phyloP scores from a whole-genome alignment of 2,113 vertebrate genomes.

The Ceuthmochares aereus region DNA sequence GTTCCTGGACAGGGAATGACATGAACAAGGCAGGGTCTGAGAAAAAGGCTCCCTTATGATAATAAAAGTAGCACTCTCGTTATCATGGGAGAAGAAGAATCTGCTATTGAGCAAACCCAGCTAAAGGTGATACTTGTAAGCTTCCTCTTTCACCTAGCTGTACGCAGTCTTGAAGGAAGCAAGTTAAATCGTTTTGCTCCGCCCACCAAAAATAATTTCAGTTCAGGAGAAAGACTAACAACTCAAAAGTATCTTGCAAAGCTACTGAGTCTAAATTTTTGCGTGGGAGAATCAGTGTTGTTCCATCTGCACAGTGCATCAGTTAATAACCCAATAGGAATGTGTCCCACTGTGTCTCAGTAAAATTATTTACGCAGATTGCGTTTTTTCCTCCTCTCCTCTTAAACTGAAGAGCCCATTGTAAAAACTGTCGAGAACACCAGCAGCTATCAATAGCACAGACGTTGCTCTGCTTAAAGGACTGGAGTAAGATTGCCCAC shows the following conservation, averaged over 20 bases:
- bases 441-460: slow-evolving; percentile 66
- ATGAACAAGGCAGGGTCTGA: not conserved
- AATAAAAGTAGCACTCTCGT: not conserved
- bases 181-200: not conserved
- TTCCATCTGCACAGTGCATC: not conserved
- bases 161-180: not conserved
- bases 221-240: not conserved
- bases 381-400: not conserved
- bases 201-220: not conserved
- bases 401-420: slow-evolving; percentile 28
- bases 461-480: slow-evolving; percentile 32
- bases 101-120: not conserved
- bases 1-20: not conserved
- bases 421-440: not conserved
- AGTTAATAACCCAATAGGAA: slow-evolving; percentile 37
- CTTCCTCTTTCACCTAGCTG: not conserved
- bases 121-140: not conserved
- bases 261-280: slow-evolving; percentile 22
- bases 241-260: slow-evolving; percentile 5
- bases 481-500: slow-evolving; percentile 57
- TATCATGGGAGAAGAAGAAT: not conserved
- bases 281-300: not conserved
- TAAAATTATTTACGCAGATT: slow-evolving; percentile 41
- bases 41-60: not conserved
- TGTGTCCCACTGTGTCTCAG: slow-evolving; percentile 30